These are phyloP conservation scores for Hirudinaria manillensis DNA, from an alignment of 2,888 invertebrate species.

Conservation along the genomic window DNA sequence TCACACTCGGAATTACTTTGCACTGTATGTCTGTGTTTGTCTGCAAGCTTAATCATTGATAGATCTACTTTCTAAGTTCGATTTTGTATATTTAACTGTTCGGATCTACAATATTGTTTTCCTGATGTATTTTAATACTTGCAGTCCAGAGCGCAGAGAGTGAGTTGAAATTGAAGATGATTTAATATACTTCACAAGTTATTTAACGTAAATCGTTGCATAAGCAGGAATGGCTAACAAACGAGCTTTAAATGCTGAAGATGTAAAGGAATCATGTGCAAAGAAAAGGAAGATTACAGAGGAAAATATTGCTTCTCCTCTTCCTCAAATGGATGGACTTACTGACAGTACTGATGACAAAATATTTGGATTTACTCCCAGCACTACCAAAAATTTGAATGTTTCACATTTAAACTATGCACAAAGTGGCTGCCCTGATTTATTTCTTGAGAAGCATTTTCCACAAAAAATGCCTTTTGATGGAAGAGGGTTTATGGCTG, in stretches of 20 bases:
- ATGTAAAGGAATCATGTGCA: constrained; percentile 4
- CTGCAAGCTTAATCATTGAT: too few species aligned
- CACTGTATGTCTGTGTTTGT: too few species aligned
- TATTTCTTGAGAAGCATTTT: neutral
- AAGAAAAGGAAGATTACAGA: neutral
- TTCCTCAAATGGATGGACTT: constrained; percentile 7
- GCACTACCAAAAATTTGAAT: neutral
- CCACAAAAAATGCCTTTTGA: constrained; percentile 2
- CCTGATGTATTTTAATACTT: too few species aligned
- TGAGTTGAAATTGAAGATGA: too few species aligned
- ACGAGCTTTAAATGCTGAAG: constrained; percentile 6
- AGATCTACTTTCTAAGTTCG: too few species aligned
- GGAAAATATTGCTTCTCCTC: neutral
- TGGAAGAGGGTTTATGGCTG: neutral
- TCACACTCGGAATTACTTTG: too few species aligned
- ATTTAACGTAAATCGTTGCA: too few species aligned
- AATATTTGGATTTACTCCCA: neutral
- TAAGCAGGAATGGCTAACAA: constrained; percentile 5
- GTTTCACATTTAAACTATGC: constrained; percentile 1
- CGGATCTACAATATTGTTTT: too few species aligned
- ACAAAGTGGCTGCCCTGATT: neutral
- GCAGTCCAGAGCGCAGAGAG: too few species aligned
- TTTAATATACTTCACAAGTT: too few species aligned
- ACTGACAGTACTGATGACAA: neutral
- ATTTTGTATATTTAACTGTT: too few species aligned